Percentiles rank a stretch among this genome's conserved stretches.
These are phyloP conservation scores for Habrosyne pyritoides DNA, from an alignment of 2,888 invertebrate genomes.

Conservation along the genomic window DNA sequence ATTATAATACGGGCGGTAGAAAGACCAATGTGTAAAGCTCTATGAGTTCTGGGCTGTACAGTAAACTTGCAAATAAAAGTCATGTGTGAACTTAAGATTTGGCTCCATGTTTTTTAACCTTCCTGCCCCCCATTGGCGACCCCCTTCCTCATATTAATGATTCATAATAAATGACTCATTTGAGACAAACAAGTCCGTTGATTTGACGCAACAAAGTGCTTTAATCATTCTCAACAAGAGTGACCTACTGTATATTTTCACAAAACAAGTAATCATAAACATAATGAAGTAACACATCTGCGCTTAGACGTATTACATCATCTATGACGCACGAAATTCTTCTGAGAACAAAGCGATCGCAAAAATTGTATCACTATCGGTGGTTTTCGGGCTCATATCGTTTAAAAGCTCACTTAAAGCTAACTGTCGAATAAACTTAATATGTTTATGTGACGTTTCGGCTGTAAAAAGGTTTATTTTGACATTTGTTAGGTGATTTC, in stretches of 20 bases:
- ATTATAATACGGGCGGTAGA: no score
- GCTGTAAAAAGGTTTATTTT: constrained; percentile 57
- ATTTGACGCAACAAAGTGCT: background rate
- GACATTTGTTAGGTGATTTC: constrained; percentile 58
- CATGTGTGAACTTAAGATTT: no score
- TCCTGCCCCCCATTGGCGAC: no score
- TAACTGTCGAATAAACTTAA: constrained; percentile 71
- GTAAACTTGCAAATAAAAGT: no score
- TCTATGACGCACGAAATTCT: constrained; percentile 9
- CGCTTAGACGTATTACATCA: constrained; percentile 4
- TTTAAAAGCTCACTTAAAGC: constrained; percentile 49
- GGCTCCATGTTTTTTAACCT: no score
- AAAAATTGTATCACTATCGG: constrained; percentile 1
- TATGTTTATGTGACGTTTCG: constrained; percentile 66
- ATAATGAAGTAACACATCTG: constrained; percentile 6
- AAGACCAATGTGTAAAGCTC: no score
- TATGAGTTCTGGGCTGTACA: no score
- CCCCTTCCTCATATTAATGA: no score
- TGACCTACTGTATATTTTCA: constrained; percentile 6
- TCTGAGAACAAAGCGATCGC: constrained; percentile 1
- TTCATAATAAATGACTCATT: background rate
- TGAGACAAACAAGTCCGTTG: background rate
- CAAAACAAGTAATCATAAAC: constrained; percentile 5
- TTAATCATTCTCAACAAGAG: background rate
- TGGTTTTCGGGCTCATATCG: constrained; percentile 7